A percentile compares a stretch with the other conserved stretches of the same genome.
These are phyloP conservation scores for Xylocampa areola DNA, from an alignment of 2,888 invertebrate genomes.

Conservation along the genomic window DNA sequence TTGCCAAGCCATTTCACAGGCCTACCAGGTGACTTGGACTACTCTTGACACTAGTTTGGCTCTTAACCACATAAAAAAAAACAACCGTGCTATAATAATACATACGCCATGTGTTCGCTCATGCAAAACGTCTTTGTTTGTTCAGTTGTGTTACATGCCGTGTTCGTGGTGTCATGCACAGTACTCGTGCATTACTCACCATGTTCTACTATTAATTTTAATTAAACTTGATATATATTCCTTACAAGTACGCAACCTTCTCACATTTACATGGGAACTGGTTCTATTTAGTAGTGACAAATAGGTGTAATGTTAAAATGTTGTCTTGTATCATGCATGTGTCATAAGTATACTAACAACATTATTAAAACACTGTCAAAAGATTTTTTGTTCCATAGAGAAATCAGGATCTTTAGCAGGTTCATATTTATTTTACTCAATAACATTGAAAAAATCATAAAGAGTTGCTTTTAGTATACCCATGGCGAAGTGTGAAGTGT, in stretches of 20 bases:
- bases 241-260: constrained; percentile 22
- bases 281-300: constrained; percentile 23
- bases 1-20: too few relatives aligned
- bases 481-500: constrained; percentile 44
- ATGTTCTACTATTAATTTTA: constrained; percentile 39
- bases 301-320: constrained; percentile 21
- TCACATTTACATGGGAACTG: constrained; percentile 26
- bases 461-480: constrained; percentile 53
- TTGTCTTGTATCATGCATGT: constrained; percentile 5
- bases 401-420: background rate
- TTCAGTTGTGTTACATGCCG: constrained; percentile 14
- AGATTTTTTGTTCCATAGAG: too few relatives aligned
- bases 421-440: constrained; percentile 21
- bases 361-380: too few relatives aligned
- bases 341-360: background rate
- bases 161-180: constrained; percentile 18
- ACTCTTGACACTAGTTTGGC: too few relatives aligned
- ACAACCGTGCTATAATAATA: background rate
- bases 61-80: too few relatives aligned
- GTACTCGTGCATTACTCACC: constrained; percentile 20
- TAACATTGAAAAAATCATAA: constrained; percentile 44
- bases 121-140: constrained; percentile 49
- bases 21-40: too few relatives aligned
- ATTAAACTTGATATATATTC: constrained; percentile 43
- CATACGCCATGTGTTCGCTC: constrained; percentile 13